Evolutionary conservation across 2,113 vertebrate species (phyloP), one percentile per base, ranked within the genome.

Genomic region (Brachypteracias leptosomus): DNA sequence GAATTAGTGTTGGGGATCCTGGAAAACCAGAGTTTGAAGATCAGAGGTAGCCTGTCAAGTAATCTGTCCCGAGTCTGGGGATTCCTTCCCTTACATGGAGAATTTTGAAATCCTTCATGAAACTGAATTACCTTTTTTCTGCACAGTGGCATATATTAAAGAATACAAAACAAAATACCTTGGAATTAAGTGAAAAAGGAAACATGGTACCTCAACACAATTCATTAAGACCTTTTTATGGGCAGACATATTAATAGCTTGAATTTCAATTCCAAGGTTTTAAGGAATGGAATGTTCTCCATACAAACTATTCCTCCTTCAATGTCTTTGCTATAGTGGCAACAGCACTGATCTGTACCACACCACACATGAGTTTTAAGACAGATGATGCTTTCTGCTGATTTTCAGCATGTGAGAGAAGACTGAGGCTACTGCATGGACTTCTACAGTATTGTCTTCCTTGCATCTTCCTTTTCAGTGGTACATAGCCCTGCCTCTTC

Each of bases 91-190:
- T 91, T 72, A 86, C 24, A 63, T 8, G 44, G 88, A 68, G 28
- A 94, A 86, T 75, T 90, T 83, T 54, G 38, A 88, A 94, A 90
- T 90, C 88, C 93, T 95, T 91, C 75, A 80, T 83, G 72, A 96
- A 96, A 90, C 75, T 74, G 92, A 95, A 91, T 90, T 78, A 93
- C 75, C 29, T 94, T 93, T 42, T 88, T 85, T 57, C 88, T 90
- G 46, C 35, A 88, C 26, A 71, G 35, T 74, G 62, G 79, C 3
- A 9, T 15, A 42, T 19, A 47, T n/a, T 76, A 66, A 83, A 67
- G 38, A 94, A 86, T 6, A 88, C 24, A 89, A 78, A 81, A 49
- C 7, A 25, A 35, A 80, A 25, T n/a, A 73, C 71, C 46, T 71
- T 77, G 51, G 42, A 80, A 62, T 93, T 51, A 84, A 71, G 10